Evolutionary conservation across 2,888 invertebrate genomes (phyloP).

Genomic region (Dasypogon diadema): DNA sequence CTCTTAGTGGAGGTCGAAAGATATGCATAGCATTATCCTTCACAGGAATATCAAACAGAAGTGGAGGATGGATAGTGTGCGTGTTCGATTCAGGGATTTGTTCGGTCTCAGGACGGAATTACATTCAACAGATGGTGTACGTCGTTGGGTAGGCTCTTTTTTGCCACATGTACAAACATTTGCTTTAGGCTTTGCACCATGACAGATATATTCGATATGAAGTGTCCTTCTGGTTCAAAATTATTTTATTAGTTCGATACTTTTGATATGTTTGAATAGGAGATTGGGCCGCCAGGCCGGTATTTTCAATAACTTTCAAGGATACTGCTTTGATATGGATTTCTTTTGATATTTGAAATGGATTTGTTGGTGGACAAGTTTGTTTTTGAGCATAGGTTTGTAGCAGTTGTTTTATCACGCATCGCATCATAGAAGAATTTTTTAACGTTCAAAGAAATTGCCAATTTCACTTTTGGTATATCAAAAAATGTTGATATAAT

Average conservation of each 20-base stretch:
- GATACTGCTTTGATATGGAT: constrained; percentile 14
- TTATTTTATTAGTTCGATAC: constrained; percentile 48
- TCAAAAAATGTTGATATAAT: no score
- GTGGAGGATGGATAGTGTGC: constrained; percentile 1
- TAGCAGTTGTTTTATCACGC: no score
- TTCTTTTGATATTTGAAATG: not conserved
- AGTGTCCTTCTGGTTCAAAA: not conserved
- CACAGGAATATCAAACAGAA: constrained; percentile 14
- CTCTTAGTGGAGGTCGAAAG: not conserved
- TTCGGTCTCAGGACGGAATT: constrained; percentile 5
- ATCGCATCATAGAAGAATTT: no score
- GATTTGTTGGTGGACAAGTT: constrained; percentile 12
- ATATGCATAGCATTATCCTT: not conserved
- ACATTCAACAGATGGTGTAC: constrained; percentile 43
- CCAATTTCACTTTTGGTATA: no score
- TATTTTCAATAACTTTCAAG: constrained; percentile 22
- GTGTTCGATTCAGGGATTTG: constrained; percentile 20
- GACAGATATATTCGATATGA: constrained; percentile 15
- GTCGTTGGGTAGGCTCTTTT: constrained; percentile 1
- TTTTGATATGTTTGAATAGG: constrained; percentile 41
- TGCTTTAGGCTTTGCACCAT: constrained; percentile 22
- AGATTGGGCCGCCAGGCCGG: not conserved
- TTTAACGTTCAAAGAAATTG: no score
- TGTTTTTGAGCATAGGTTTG: no score
- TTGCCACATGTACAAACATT: constrained; percentile 41